phyloP scores from a whole-genome alignment of 1,140 invertebrate genomes.

The Diabrotica virgifera region DNA sequence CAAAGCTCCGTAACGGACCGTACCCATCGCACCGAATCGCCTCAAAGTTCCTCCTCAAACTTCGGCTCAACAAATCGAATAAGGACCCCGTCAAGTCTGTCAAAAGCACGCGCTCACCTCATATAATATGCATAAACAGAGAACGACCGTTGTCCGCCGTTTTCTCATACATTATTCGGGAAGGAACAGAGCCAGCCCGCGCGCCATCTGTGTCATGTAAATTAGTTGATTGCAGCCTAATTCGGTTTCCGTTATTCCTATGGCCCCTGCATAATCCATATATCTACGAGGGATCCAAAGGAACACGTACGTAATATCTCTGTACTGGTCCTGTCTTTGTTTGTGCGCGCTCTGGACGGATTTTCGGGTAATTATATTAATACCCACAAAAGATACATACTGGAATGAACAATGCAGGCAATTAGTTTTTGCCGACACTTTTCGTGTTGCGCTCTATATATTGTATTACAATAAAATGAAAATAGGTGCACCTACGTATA shows the following conservation, averaged over 20 bases:
- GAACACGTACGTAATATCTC: too few species aligned
- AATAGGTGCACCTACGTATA: too few species aligned
- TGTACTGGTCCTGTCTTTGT: too few species aligned
- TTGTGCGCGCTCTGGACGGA: too few species aligned
- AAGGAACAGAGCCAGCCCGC: constrained; percentile 26
- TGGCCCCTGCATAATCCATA: constrained; percentile 33
- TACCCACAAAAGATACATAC: too few species aligned
- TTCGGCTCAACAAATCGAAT: constrained; percentile 14
- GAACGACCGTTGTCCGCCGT: constrained; percentile 28
- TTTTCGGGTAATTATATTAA: too few species aligned
- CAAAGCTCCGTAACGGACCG: neutral
- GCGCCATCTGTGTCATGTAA: constrained; percentile 39
- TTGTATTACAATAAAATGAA: too few species aligned
- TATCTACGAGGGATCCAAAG: constrained; percentile 5
- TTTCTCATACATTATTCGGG: constrained; percentile 37
- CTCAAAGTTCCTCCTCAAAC: constrained; percentile 4
- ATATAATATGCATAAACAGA: constrained; percentile 38
- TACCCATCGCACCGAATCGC: neutral
- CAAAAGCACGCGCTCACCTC: constrained; percentile 31
- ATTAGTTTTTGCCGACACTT: too few species aligned
- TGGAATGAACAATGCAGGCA: too few species aligned
- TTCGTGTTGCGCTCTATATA: too few species aligned
- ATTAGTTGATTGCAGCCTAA: constrained; percentile 38
- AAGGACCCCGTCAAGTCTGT: constrained; percentile 17
- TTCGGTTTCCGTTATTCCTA: constrained; percentile 38